Evolutionary conservation across 2,113 vertebrate species (phyloP), one percentile per base, ranked within the genome.

Genomic region (Aythya baeri): DNA sequence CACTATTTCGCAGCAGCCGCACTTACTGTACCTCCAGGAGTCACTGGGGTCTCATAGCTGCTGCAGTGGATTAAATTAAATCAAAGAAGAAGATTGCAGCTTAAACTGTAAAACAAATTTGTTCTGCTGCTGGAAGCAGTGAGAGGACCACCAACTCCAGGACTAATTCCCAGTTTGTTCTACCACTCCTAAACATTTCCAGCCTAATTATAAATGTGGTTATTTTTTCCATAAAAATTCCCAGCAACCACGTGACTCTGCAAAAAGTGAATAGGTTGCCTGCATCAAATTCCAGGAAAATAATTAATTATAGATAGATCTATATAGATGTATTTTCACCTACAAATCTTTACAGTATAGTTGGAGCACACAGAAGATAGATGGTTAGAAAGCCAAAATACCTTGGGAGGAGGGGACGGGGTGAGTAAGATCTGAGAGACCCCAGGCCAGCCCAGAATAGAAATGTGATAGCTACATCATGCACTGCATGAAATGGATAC

Each of bases 171-270:
- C 9, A 9, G 6, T 65, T 70, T 59, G 21, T 78, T 15, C 21
- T 83, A 20, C 23, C 41, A 46, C 9, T 16, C 25, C 27, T 32
- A 58, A 75, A 85, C 50, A 7, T 71, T 25, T 5, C 15, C 2
- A 17, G 11, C 1, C 2, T 15, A 16, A 49, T 54, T 11, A 50
- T 11, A 31, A 16, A 34, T 0, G 0, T 0, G 9, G 11, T 27
- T 63, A 9, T 27, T 41, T 68, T 46, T 67, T 44, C 73, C 57
- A 76, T 41, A 57, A 83, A 80, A 18, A 11, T 38, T 86, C 63
- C 44, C 59, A 73, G 32, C 5, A 22, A 2, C 16, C 59, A 10
- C 54, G 52, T 0, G 14, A 49, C 11, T 49, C 54, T 76, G 43
- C 27, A 36, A 36, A 72, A 76, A 29, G 25, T 8, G 26, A 15